These are phyloP conservation scores for Acrobasis suavella DNA, from an alignment of 2,888 invertebrate genomes.

Conservation along the genomic window DNA sequence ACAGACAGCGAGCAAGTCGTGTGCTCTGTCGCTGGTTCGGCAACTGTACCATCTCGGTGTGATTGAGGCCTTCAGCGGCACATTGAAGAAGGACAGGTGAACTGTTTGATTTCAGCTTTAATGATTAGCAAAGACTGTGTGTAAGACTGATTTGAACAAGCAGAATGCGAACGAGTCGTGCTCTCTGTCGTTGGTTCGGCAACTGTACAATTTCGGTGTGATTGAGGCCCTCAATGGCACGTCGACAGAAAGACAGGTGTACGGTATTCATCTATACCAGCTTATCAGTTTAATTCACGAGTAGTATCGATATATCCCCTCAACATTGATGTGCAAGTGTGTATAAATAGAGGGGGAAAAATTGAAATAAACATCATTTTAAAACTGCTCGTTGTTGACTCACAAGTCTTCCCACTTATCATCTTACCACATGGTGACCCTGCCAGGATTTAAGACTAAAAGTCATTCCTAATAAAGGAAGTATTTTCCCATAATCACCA, in stretches of 20 bases:
- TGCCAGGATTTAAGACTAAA: too few relatives aligned
- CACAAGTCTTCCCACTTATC: not conserved
- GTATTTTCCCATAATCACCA: too few relatives aligned
- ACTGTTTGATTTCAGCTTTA: too few relatives aligned
- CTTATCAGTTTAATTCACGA: too few relatives aligned
- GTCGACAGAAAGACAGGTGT: conserved; percentile 88
- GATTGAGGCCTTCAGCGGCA: conserved; percentile 93
- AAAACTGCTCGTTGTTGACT: not conserved
- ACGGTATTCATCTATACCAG: too few relatives aligned
- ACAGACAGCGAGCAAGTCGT: conserved; percentile 97
- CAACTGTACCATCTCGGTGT: conserved; percentile 97
- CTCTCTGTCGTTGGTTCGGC: conserved; percentile 96
- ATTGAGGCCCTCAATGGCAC: conserved; percentile 94
- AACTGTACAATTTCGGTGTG: conserved; percentile 96
- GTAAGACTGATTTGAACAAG: conserved; percentile 98
- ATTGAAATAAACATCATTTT: too few relatives aligned
- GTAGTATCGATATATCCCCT: too few relatives aligned
- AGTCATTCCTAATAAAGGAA: too few relatives aligned
- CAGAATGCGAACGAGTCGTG: conserved; percentile 98
- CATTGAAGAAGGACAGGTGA: conserved; percentile 89
- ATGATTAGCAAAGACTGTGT: too few relatives aligned
- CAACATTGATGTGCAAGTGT: too few relatives aligned
- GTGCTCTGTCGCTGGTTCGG: conserved; percentile 96
- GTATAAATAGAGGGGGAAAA: too few relatives aligned
- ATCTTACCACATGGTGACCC: too few relatives aligned